A percentile compares a stretch with the other conserved stretches of the same genome.
Conservation (phyloP, 2,113 vertebrate species). For the Crocuta crocuta region DNA sequence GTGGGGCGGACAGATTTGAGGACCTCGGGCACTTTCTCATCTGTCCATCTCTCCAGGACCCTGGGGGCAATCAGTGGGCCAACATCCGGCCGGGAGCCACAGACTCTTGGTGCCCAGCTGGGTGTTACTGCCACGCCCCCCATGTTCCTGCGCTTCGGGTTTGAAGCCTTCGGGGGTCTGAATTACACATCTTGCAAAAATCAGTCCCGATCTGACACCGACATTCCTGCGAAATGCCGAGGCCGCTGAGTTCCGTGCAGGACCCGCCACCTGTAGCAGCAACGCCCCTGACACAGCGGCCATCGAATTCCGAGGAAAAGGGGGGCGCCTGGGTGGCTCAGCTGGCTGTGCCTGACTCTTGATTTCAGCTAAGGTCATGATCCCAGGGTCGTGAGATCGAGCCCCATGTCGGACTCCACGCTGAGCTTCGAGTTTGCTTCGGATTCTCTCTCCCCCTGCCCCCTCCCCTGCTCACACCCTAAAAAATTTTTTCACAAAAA, state of each 20-base stretch:
- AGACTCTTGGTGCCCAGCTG: background rate
- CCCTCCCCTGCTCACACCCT: no score
- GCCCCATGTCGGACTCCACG: no score
- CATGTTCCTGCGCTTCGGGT: background rate
- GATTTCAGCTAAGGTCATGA: no score
- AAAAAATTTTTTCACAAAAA: no score
- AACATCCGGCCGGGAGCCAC: fast-evolving
- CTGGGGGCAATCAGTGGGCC: fast-evolving
- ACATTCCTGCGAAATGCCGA: fast-evolving
- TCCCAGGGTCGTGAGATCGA: no score
- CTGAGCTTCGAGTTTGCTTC: no score
- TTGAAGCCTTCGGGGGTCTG: background rate
- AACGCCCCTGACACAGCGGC: background rate
- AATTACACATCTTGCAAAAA: background rate
- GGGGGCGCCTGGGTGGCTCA: no score
- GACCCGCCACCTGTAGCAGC: background rate
- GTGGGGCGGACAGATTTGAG: background rate
- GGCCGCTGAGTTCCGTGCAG: fast-evolving
- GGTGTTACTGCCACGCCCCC: fast-evolving
- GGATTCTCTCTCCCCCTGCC: no score
- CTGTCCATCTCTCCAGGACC: background rate
- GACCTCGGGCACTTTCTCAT: no score
- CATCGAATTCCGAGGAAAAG: fast-evolving
- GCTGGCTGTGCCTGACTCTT: no score
- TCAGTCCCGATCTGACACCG: background rate